Conservation (phyloP, 2,888 invertebrate genomes). For the Cerastoderma edule region DNA sequence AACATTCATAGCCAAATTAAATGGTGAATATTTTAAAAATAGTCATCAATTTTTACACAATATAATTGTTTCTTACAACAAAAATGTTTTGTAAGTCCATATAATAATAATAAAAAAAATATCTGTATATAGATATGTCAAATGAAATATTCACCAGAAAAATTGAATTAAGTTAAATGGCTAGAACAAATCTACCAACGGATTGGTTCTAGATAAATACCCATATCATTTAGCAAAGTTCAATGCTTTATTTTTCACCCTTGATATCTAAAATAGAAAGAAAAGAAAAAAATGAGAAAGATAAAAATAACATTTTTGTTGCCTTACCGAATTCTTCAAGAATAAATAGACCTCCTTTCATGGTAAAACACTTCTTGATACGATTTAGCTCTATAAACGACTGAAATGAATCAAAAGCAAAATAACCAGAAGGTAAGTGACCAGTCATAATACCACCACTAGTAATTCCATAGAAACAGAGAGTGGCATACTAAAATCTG, state of each 20-base stretch:
- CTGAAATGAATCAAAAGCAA: constrained; percentile 87
- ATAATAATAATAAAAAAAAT: not conserved
- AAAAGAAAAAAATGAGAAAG: constrained; percentile 55
- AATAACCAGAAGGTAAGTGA: constrained; percentile 69
- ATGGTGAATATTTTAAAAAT: constrained; percentile 16
- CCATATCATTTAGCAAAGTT: constrained; percentile 52
- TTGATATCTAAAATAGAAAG: constrained; percentile 64
- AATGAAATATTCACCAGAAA: constrained; percentile 20
- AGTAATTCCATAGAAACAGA: too few relatives aligned
- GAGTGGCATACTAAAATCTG: too few relatives aligned
- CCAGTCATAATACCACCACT: constrained; percentile 52
- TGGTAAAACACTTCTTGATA: constrained; percentile 99
- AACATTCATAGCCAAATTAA: constrained; percentile 17
- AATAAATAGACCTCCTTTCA: constrained; percentile 99
- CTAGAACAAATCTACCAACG: constrained; percentile 12
- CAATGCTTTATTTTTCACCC: constrained; percentile 55
- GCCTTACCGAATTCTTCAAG: constrained; percentile 99
- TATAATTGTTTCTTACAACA: not conserved
- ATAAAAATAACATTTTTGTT: constrained; percentile 55
- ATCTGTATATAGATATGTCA: not conserved
- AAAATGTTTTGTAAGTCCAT: not conserved
- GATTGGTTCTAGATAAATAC: constrained; percentile 39
- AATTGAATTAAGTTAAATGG: constrained; percentile 14
- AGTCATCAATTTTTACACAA: not conserved
- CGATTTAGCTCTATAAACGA: constrained; percentile 99